phyloP scores from a whole-genome alignment of 2,113 vertebrate genomes.

The Azemiops feae region DNA sequence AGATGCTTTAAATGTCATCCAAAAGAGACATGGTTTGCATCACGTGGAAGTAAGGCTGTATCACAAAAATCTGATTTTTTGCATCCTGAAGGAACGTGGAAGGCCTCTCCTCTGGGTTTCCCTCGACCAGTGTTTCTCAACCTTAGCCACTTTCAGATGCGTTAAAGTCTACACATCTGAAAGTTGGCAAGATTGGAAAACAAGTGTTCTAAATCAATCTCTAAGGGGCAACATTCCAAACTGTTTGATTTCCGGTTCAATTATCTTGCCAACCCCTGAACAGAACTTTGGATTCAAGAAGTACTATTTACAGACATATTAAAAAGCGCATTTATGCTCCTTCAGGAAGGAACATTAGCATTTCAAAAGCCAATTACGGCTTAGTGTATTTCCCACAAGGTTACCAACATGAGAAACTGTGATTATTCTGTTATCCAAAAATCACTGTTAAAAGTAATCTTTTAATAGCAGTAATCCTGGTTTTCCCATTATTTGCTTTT shows the following conservation, averaged over 20 bases:
- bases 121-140: rapidly evolving
- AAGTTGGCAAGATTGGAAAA: neutral
- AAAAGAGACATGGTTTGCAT: neutral
- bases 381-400: slow-evolving; percentile 58
- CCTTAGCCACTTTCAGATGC: neutral
- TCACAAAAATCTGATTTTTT: neutral
- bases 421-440: slow-evolving; percentile 25
- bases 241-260: slow-evolving; percentile 23
- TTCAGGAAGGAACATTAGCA: slow-evolving; percentile 55
- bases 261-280: slow-evolving; percentile 21
- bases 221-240: slow-evolving; percentile 35
- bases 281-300: neutral
- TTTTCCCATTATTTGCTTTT: slow-evolving; percentile 30
- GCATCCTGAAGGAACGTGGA: neutral
- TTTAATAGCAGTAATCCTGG: slow-evolving; percentile 47
- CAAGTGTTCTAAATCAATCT: neutral
- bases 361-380: slow-evolving; percentile 55
- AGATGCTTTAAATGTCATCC: neutral
- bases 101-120: neutral
- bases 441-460: slow-evolving; percentile 49
- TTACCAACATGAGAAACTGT: slow-evolving; percentile 56
- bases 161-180: neutral
- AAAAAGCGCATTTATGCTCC: slow-evolving; percentile 14
- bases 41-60: rapidly evolving
- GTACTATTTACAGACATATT: slow-evolving; percentile 21